Percentiles rank a stretch among this genome's conserved stretches.
Evolutionary conservation across 1,140 invertebrate species (phyloP).

Genomic region (Muscidifurax raptorellus): DNA sequence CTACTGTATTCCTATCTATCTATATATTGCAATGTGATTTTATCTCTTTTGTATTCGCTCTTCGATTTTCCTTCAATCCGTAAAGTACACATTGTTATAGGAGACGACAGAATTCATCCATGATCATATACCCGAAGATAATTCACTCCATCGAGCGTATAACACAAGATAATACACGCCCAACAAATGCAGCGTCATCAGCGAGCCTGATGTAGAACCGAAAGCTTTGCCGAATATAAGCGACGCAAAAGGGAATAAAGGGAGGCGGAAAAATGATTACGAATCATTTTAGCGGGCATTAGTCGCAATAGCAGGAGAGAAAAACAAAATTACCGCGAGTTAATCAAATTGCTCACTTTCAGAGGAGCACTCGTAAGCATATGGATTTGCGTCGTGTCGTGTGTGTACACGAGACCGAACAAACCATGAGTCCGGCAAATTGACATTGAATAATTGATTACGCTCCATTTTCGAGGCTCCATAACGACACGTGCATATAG

Average conservation of each 20-base stretch:
- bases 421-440: constrained; percentile 42
- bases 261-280: neutral
- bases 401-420: neutral
- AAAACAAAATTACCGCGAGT: constrained; percentile 23
- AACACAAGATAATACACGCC: neutral
- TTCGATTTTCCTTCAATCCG: too few species aligned
- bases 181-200: neutral
- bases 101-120: neutral
- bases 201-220: neutral
- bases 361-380: constrained; percentile 18
- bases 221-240: neutral
- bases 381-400: constrained; percentile 19
- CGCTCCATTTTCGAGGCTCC: constrained; percentile 7
- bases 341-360: constrained; percentile 45
- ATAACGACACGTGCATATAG: neutral
- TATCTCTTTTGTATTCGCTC: too few species aligned
- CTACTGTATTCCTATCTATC: too few species aligned
- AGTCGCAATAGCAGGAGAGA: neutral
- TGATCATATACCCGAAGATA: neutral
- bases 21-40: too few species aligned
- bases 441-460: constrained; percentile 49
- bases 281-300: neutral
- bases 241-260: neutral
- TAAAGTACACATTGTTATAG: too few species aligned
- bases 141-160: neutral